Evolutionary conservation across 1,140 invertebrate genomes (phyloP), one percentile per base, ranked within the genome.

Genomic region (Hirudo medicinalis): DNA sequence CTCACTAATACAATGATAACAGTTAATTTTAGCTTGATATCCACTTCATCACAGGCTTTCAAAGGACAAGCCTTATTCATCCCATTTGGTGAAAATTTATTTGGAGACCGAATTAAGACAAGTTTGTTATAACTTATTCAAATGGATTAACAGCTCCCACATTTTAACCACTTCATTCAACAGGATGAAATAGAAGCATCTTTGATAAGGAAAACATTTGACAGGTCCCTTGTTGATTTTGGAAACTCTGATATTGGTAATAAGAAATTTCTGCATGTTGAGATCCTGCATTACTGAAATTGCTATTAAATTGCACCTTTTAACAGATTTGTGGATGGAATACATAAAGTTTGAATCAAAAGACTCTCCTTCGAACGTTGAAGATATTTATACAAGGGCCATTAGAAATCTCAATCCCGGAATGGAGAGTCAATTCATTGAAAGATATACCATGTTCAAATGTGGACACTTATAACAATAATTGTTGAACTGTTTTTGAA

Each of bases 301-400:
- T 49, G 4, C 57, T 32, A n/a, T 9, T 32, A 11, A 63, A 63
- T 22, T 63, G 11, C 13, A 63, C 22, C 11, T n/a, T n/a, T 63
- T 32, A 25, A 63, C 57, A 63, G 57, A 63, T 32, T 63, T 63
- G 29, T 63, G 57, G 57, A 63, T 63, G 57, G 57, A 63, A 6
- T 63, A 63, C 13, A 63, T 63, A 3, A 63, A 63, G 57, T 63
- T 63, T 63, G 57, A 63, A 63, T 63, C 57, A 11, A 22, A 63
- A 22, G 57, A 32, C 57, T 25, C 22, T 22, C 57, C 57, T 63
- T 22, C 22, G 2, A 63, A 63, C 2, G 57, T 63, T 22, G 57
- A 32, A 9, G 22, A 63, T 11, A n/a, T 63, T 11, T 63, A 63
- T 63, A 25, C 29, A 25, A 63, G 57, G 19, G 57, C 57, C 57